Evolutionary conservation across 2,113 vertebrate species (phyloP).

Genomic region (Echinops telfairi): DNA sequence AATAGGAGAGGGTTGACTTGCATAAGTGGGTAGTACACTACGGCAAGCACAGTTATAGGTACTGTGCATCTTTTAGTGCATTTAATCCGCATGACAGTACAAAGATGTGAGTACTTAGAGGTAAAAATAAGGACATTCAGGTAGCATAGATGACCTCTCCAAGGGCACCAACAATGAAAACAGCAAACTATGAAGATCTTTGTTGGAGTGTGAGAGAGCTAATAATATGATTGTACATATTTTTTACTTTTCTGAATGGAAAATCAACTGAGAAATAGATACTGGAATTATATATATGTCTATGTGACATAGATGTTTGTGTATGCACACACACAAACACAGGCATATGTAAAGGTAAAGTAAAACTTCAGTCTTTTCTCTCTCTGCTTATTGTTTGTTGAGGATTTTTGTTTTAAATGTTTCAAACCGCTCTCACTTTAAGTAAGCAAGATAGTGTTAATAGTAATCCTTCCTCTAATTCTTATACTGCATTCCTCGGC

Average conservation of each 20-base stretch:
- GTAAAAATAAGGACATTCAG: not conserved
- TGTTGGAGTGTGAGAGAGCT: not conserved
- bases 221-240: not conserved
- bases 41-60: not conserved
- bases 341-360: too few relatives aligned
- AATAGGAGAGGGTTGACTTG: not conserved
- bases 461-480: too few relatives aligned
- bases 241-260: not conserved
- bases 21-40: not conserved
- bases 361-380: too few relatives aligned
- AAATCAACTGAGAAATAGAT: slow-evolving; percentile 45
- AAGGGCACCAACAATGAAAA: not conserved
- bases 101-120: not conserved
- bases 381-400: too few relatives aligned
- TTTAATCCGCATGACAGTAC: not conserved
- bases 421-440: too few relatives aligned
- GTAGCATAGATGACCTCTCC: not conserved
- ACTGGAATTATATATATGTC: too few relatives aligned
- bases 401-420: too few relatives aligned
- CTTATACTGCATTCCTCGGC: too few relatives aligned
- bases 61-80: not conserved
- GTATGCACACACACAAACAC: too few relatives aligned
- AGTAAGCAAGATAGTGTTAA: too few relatives aligned
- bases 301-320: too few relatives aligned
- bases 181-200: not conserved